phyloP scores from a whole-genome alignment of 2,888 invertebrate genomes.

The Ligdia adustata region DNA sequence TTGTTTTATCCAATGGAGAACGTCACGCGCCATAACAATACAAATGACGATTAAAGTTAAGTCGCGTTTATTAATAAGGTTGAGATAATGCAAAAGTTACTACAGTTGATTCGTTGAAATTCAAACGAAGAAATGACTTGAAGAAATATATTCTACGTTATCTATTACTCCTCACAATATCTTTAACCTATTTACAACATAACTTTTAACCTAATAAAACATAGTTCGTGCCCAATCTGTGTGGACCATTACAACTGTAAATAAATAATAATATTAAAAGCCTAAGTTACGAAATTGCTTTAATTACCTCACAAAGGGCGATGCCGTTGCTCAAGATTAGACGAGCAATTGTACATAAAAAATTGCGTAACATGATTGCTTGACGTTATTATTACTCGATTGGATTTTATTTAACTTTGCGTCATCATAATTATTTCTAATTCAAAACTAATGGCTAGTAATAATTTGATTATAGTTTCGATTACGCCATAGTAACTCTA shows the following conservation, averaged over 20 bases:
- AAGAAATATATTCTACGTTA: no score
- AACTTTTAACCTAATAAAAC: not conserved
- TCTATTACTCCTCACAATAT: no score
- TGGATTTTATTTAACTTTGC: slow-evolving; percentile 24
- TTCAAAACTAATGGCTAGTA: slow-evolving; percentile 22
- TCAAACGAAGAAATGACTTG: no score
- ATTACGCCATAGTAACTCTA: no score
- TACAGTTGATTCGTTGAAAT: no score
- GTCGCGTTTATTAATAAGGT: no score
- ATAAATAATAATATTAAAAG: not conserved
- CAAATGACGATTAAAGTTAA: no score
- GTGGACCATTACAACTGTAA: not conserved
- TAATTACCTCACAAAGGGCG: slow-evolving; percentile 19
- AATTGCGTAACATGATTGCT: slow-evolving; percentile 17
- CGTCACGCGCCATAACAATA: no score
- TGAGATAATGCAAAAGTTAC: no score
- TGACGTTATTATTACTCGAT: slow-evolving; percentile 15
- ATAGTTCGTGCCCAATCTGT: slow-evolving; percentile 15
- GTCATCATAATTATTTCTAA: slow-evolving; percentile 25
- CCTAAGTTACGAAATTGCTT: slow-evolving; percentile 11
- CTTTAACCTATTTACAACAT: not conserved
- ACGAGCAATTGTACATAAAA: slow-evolving; percentile 14
- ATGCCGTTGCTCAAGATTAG: slow-evolving; percentile 8
- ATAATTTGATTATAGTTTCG: slow-evolving; percentile 22
- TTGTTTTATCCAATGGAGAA: no score